Percentiles rank a stretch among this genome's conserved stretches.
Conservation (phyloP, 1,140 invertebrate species). For the Penaeus vannamei region DNA sequence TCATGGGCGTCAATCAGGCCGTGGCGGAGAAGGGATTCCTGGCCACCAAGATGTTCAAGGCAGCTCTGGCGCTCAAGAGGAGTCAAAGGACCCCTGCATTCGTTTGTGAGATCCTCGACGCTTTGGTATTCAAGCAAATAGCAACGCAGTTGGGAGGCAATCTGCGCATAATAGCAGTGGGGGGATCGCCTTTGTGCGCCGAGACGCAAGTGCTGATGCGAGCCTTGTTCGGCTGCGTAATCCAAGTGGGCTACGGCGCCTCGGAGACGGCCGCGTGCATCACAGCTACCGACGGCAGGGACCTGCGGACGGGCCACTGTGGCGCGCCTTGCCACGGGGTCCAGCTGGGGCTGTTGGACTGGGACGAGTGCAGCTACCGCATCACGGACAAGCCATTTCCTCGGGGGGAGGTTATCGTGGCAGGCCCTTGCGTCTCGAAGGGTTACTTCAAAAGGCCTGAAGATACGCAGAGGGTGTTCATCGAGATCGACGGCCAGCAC, state of each 20-base stretch:
- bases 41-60: constrained; percentile 58
- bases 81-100: constrained; percentile 49
- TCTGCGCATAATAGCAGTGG: constrained; percentile 89
- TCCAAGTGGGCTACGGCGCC: constrained; percentile 96
- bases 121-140: constrained; percentile 84
- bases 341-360: constrained; percentile 74
- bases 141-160: constrained; percentile 87
- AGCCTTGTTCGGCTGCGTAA: constrained; percentile 90
- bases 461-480: constrained; percentile 76
- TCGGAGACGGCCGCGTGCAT: constrained; percentile 97
- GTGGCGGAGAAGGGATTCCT: constrained; percentile 62
- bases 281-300: constrained; percentile 87
- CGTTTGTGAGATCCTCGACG: constrained; percentile 70
- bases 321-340: constrained; percentile 66
- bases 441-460: constrained; percentile 76
- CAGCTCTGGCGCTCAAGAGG: constrained; percentile 60
- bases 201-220: constrained; percentile 97
- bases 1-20: constrained; percentile 60
- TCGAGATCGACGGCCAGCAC: constrained; percentile 71
- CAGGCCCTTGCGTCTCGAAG: constrained; percentile 69
- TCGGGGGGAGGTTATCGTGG: constrained; percentile 93
- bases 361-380: constrained; percentile 77
- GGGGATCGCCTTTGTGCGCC: constrained; percentile 94
- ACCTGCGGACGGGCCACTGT: constrained; percentile 61
- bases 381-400: constrained; percentile 83